Conservation (phyloP, 2,888 invertebrate genomes). For the Chaitophorus viminalis region DNA sequence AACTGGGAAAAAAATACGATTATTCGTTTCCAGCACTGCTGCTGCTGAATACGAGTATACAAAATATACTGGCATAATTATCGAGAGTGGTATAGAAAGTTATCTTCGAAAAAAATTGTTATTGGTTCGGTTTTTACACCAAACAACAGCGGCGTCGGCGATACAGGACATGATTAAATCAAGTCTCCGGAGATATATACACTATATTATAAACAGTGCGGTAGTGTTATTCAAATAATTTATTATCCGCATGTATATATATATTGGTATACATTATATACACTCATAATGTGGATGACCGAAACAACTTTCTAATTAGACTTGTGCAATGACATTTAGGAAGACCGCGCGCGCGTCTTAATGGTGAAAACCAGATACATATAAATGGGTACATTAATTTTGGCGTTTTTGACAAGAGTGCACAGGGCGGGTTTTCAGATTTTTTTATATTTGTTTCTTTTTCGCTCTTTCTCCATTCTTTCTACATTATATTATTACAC, state of each 20-base stretch:
- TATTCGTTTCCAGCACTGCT: not conserved
- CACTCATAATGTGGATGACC: conserved; percentile 7
- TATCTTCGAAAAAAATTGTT: conserved; percentile 8
- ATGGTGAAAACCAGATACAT: conserved; percentile 54
- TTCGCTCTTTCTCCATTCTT: not conserved
- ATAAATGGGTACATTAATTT: conserved; percentile 52
- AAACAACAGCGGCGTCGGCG: not conserved
- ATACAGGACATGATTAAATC: conserved; percentile 32
- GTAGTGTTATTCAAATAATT: conserved; percentile 34
- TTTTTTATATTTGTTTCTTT: not conserved
- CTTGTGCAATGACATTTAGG: conserved; percentile 58
- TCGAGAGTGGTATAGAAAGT: conserved; percentile 48
- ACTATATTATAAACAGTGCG: not conserved
- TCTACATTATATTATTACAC: not conserved
- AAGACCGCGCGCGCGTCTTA: conserved; percentile 13
- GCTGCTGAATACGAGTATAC: not conserved
- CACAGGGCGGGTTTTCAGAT: conserved; percentile 35
- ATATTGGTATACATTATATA: not conserved
- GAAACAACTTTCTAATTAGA: conserved; percentile 62
- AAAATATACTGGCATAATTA: conserved; percentile 12
- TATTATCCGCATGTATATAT: not conserved
- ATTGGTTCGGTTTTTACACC: conserved; percentile 27
- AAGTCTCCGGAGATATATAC: not conserved
- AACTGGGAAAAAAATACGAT: not conserved
- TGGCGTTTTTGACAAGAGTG: conserved; percentile 51